These are phyloP conservation scores for Enteromius viviparus DNA, from an alignment of 2,797 vertebrate species.

Conservation along the genomic window DNA sequence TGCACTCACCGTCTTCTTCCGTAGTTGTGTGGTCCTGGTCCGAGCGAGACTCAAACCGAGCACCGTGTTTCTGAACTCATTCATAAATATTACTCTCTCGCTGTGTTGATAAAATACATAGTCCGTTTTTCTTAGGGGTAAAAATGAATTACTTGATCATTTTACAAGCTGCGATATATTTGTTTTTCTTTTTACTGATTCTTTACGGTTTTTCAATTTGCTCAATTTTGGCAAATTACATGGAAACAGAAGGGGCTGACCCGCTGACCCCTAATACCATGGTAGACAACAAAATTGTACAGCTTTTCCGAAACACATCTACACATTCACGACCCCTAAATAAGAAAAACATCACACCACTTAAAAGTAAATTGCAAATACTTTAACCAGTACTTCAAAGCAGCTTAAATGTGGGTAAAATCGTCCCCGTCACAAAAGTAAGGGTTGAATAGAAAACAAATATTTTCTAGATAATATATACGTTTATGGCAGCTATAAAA, in stretches of 20 bases:
- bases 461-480: neutral
- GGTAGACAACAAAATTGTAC: neutral
- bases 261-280: neutral
- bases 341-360: neutral
- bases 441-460: neutral
- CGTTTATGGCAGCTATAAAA: too few species aligned
- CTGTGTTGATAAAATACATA: neutral
- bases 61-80: neutral
- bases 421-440: neutral
- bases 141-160: neutral
- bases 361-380: neutral
- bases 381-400: neutral
- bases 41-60: neutral
- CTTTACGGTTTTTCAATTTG: neutral
- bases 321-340: neutral
- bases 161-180: neutral
- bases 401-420: neutral
- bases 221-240: neutral
- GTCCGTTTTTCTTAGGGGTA: neutral
- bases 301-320: neutral
- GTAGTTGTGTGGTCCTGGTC: neutral
- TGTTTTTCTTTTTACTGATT: neutral
- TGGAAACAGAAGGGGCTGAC: neutral
- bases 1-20: neutral
- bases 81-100: neutral